Percentiles rank a stretch among this genome's conserved stretches.
Conservation (phyloP, 2,797 vertebrate genomes). For the Darevskia mixta region DNA sequence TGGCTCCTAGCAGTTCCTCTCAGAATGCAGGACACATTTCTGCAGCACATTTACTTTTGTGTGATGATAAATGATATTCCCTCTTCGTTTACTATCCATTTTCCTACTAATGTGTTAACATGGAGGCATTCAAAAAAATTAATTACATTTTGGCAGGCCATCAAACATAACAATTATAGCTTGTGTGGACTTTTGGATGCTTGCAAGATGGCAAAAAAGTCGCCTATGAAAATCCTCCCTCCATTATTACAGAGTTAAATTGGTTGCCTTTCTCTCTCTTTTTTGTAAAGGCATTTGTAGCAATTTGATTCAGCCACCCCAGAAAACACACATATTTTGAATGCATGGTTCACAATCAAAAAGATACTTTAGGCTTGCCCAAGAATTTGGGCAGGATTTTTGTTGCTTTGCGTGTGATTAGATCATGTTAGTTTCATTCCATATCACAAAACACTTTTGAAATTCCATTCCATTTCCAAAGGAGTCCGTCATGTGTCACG, state of each 20-base stretch:
- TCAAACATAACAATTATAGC: slow-evolving; percentile 15
- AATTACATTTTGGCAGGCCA: slow-evolving; percentile 66
- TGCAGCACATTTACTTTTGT: slow-evolving; percentile 49
- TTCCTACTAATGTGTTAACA: slow-evolving; percentile 58
- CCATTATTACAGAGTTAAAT: slow-evolving; percentile 47
- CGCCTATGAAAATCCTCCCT: slow-evolving; percentile 28
- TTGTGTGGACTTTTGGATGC: slow-evolving; percentile 5
- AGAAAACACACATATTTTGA: slow-evolving; percentile 15
- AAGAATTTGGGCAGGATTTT: not conserved
- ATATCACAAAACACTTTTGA: not conserved
- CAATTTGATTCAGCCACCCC: not conserved
- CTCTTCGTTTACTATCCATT: slow-evolving; percentile 51
- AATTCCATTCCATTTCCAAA: not conserved
- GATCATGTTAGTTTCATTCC: rapidly evolving
- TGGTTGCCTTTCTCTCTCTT: slow-evolving; percentile 10
- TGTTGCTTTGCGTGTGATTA: not conserved
- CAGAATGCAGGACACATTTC: slow-evolving; percentile 51
- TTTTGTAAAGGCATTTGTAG: not conserved
- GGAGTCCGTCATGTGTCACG: not conserved
- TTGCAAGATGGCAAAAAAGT: slow-evolving; percentile 13
- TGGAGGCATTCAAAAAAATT: slow-evolving; percentile 53
- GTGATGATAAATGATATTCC: slow-evolving; percentile 53
- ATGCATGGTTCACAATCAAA: not conserved
- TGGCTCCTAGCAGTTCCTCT: slow-evolving; percentile 44
- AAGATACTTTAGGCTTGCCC: not conserved